Base-by-base conservation (phyloP, 2,888 invertebrate genomes). In the Lepetodrilus schrolli region DNA sequence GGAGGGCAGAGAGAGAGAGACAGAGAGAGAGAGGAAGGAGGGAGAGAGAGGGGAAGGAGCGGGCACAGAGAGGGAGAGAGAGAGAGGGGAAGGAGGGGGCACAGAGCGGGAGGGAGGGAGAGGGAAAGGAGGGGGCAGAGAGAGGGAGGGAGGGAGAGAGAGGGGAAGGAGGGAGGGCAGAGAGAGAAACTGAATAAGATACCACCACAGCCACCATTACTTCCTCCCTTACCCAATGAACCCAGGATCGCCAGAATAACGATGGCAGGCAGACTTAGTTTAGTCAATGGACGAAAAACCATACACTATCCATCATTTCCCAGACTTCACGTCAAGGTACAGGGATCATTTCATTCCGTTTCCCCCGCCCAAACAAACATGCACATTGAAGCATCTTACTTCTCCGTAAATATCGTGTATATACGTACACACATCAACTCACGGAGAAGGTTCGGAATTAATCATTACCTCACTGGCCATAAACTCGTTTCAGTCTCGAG, bases 291-390 rank as follows among this genome's bases (percentile, higher is more conserved):
- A n/a, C 7, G 58, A 58, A 58, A 2, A 58, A 34, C 10, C 58
- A 30, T 30, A 23, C n/a, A 10, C 34, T 30, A n/a, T 58, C 26
- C 58, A 58, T 58, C 58, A 58, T 17, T n/a, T 58, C 58, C 17
- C 7, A 23, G 7, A 17, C 58, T 58, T 3, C 21, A 58, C 58
- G 30, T 58, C 58, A 10, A 34, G 26, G 30, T 58, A n/a, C 26
- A 26, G 51, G 58, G 34, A 23, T 21, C n/a, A 17, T 30, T 58
- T 34, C 26, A 30, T 58, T 34, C 26, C 58, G 58, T 10, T 30
- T 58, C 21, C n/a, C 34, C n/a, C 58, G 34, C 26, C 30, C 58
- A 58, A 58, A 58, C 17, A 58, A 58, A 58, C 58, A 58, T 17
- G 26, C 23, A 30, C 17, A 17, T 17, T 23, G 10, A 20, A 17